Evolutionary conservation across 2,113 vertebrate species (phyloP), one percentile per base, ranked within the genome.

Genomic region (Notechis scutatus): DNA sequence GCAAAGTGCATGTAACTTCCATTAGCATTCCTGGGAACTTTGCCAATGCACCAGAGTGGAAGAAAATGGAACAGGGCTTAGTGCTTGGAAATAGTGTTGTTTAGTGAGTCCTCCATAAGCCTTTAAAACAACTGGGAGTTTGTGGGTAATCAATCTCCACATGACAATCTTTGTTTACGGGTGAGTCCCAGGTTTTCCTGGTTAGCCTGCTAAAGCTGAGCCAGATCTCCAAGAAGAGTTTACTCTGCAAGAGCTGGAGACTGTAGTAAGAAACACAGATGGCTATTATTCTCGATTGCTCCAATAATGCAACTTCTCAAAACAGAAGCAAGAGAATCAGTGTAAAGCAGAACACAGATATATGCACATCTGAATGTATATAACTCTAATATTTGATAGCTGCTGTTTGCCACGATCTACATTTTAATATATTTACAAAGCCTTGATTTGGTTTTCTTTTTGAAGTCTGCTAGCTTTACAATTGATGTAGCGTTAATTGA

Each of bases 71-170:
- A 87, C 89, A 64, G 89, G 26, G 56, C 56, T 93, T 93, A 64
- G 74, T 57, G 61, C 56, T 93, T 93, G 92, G 90, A 90, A 90
- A 64, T 47, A 42, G 56, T 87, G 74, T 93, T 54, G 89, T 74
- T 90, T 90, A 52, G 56, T 52, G 89, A 86, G n/a, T 86, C 55
- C 47, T 52, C 74, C 81, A 52, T 87, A 86, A 90, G 81, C 45
- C 55, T 93, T 93, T 93, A 20, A 93, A 93, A 93, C 81, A 93
- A 89, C 89, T 85, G 74, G 34, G 81, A 93, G 42, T 47, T 90
- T 47, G 9, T 54, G 89, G 86, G 89, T 57, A 90, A 64, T 86
- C 55, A 6, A 90, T 90, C 88, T 52, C 29, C 29, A 14, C 81
- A 93, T 86, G 88, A 90, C 69, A 85, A 55, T 81, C 52, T 90